Evolutionary conservation across 2,113 vertebrate species (phyloP).

Genomic region (Calonectris borealis): DNA sequence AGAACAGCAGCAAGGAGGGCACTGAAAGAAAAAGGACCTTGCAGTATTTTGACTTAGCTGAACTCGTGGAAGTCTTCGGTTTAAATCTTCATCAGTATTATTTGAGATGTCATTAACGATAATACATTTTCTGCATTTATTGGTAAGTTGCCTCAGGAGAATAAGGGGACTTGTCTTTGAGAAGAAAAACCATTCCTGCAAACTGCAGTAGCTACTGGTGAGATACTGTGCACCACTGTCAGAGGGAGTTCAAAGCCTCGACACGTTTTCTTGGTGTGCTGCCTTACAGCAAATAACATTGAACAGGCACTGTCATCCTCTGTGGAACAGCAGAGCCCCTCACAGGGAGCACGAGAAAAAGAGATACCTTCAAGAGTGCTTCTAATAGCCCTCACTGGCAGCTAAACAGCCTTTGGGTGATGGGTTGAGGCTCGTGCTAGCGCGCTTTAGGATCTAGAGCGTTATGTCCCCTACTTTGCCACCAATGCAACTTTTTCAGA

Average conservation of each 20-base stretch:
- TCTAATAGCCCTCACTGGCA: background rate
- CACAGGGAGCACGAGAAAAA: accelerated
- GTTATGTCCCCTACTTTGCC: background rate
- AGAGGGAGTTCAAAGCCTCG: background rate
- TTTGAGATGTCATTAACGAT: background rate
- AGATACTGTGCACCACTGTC: accelerated
- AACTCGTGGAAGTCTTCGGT: background rate
- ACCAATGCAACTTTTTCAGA: background rate
- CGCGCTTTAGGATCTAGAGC: background rate
- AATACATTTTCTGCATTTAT: background rate
- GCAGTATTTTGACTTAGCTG: accelerated
- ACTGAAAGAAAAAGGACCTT: background rate
- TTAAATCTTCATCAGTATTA: background rate
- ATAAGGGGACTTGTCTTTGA: background rate
- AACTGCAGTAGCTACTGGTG: background rate
- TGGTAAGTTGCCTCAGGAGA: background rate
- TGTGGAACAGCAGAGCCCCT: background rate
- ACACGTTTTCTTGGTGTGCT: accelerated
- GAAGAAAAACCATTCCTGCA: background rate
- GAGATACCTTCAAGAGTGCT: background rate
- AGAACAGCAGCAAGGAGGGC: background rate
- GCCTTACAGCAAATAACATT: background rate
- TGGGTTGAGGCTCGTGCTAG: background rate
- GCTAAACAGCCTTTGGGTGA: background rate
- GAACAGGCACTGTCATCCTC: background rate